Evolutionary conservation across 2,113 vertebrate species (phyloP).

Genomic region (Petromus typicus): DNA sequence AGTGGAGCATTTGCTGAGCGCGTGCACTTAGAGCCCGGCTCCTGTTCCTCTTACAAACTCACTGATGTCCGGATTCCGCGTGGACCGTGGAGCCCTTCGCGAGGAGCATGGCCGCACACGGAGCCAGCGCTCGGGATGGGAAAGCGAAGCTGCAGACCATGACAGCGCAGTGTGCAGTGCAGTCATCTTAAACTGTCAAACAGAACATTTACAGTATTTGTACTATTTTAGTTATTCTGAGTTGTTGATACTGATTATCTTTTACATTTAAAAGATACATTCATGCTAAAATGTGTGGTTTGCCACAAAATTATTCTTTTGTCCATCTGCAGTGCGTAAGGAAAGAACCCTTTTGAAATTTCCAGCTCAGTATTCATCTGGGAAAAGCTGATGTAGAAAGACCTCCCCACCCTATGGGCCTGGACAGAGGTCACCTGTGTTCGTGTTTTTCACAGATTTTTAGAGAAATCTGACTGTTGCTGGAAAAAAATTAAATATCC

Average conservation of each 20-base stretch:
- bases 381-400: slow-evolving; percentile 20
- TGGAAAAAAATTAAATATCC: slow-evolving; percentile 1
- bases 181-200: not conserved
- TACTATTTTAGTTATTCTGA: slow-evolving; percentile 17
- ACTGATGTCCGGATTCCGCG: slow-evolving; percentile 19
- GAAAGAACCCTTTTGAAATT: slow-evolving; percentile 26
- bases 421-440: not conserved
- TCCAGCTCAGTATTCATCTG: not conserved
- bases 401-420: not conserved
- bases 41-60: slow-evolving; percentile 31
- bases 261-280: slow-evolving; percentile 14
- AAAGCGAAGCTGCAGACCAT: slow-evolving; percentile 20
- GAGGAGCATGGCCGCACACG: not conserved
- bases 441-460: not conserved
- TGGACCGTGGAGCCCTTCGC: not conserved
- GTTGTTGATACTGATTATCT: not conserved
- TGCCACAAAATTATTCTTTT: not conserved
- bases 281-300: not conserved
- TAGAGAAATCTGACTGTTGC: not conserved
- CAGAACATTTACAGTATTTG: not conserved
- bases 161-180: not conserved
- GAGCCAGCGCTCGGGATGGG: not conserved
- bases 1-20: not conserved
- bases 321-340: not conserved
- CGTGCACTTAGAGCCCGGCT: too few species aligned